phyloP scores from a whole-genome alignment of 1,140 invertebrate genomes.

The Papilio aristodemus region DNA sequence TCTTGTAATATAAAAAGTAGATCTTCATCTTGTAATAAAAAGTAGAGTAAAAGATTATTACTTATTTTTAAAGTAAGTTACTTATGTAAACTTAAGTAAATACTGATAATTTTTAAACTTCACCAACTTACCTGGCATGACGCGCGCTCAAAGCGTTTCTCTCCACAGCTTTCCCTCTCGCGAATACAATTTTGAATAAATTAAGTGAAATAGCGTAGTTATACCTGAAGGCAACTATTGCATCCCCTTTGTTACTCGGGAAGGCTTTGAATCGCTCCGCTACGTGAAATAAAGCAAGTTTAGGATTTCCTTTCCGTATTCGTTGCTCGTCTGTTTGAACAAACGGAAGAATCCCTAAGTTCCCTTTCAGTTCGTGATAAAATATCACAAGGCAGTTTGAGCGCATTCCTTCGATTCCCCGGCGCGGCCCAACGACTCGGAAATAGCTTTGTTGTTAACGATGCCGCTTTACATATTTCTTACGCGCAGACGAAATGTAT shows the following conservation, averaged over 20 bases:
- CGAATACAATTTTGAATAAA: constrained; percentile 34
- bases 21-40: neutral
- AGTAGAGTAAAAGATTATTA: neutral
- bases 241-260: constrained; percentile 57
- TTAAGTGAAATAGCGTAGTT: constrained; percentile 39
- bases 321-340: constrained; percentile 72
- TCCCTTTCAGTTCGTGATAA: constrained; percentile 69
- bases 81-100: neutral
- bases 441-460: constrained; percentile 66
- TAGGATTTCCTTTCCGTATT: constrained; percentile 71
- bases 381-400: constrained; percentile 70
- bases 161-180: constrained; percentile 20
- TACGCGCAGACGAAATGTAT: constrained; percentile 20
- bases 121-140: constrained; percentile 9
- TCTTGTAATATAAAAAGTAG: too few relatives aligned
- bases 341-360: constrained; percentile 68
- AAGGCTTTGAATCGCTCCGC: constrained; percentile 67
- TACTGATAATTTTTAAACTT: constrained; percentile 20
- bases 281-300: constrained; percentile 67
- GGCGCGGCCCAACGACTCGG: constrained; percentile 56
- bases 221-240: constrained; percentile 51
- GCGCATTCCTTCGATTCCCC: constrained; percentile 67
- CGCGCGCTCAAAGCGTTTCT: constrained; percentile 21
- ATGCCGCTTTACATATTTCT: constrained; percentile 44
- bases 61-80: neutral